These are phyloP conservation scores for Marasmarcha lunaedactyla DNA, from an alignment of 2,888 invertebrate genomes.

Conservation along the genomic window DNA sequence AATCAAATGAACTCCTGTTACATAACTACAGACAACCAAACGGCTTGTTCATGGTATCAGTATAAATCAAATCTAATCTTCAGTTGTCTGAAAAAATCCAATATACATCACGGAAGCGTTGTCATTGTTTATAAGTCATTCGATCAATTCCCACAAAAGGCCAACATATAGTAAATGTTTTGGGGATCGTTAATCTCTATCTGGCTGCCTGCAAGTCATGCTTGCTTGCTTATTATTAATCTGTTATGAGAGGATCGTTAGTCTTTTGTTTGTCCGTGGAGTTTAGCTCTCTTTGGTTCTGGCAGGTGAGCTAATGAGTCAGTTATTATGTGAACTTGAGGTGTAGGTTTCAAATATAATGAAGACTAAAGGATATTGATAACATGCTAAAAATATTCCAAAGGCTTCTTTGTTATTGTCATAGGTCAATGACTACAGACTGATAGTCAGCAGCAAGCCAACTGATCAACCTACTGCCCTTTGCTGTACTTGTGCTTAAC, in stretches of 20 bases:
- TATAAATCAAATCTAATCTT: constrained; percentile 30
- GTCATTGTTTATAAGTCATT: constrained; percentile 55
- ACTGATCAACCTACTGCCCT: too few relatives aligned
- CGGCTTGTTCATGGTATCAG: constrained; percentile 20
- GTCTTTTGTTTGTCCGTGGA: neutral
- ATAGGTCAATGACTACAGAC: too few relatives aligned
- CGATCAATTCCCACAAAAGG: constrained; percentile 47
- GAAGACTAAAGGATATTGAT: too few relatives aligned
- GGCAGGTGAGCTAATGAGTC: too few relatives aligned
- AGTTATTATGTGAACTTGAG: too few relatives aligned
- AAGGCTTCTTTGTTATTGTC: too few relatives aligned
- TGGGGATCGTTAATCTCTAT: constrained; percentile 54
- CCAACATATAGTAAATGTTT: constrained; percentile 44
- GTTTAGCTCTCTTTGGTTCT: too few relatives aligned
- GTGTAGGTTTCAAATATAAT: too few relatives aligned
- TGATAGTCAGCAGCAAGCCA: too few relatives aligned
- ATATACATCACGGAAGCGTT: constrained; percentile 27
- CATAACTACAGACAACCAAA: constrained; percentile 17
- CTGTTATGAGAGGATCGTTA: constrained; percentile 4
- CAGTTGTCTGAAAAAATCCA: constrained; percentile 21
- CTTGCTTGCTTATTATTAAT: constrained; percentile 19
- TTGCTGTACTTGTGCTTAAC: too few relatives aligned
- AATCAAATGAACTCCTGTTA: too few relatives aligned
- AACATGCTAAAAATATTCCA: too few relatives aligned
- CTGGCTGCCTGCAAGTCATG: constrained; percentile 43